phyloP scores from a whole-genome alignment of 2,113 vertebrate species.

The Aspiorhynchus laticeps region DNA sequence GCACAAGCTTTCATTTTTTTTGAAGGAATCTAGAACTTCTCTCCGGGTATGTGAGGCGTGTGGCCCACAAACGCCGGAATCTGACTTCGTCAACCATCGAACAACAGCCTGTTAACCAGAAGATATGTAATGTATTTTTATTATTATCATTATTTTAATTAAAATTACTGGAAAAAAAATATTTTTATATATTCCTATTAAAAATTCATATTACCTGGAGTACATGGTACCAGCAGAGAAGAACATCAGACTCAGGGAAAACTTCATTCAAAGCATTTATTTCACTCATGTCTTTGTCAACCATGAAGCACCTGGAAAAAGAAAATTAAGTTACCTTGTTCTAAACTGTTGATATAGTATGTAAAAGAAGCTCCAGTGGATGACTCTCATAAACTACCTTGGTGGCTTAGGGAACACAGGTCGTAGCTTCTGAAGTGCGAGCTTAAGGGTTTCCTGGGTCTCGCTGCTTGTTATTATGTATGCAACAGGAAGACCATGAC shows the following conservation, averaged over 20 bases:
- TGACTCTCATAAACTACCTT: background rate
- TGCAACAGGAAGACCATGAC: background rate
- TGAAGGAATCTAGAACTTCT: too few species aligned
- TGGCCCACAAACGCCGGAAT: background rate
- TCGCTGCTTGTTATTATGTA: constrained; percentile 7
- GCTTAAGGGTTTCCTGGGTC: background rate
- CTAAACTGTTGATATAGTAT: background rate
- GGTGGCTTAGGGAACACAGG: background rate
- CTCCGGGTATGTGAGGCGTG: too few species aligned
- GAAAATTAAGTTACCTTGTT: background rate
- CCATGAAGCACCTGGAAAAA: too few species aligned
- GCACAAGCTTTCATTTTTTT: too few species aligned
- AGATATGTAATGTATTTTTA: background rate
- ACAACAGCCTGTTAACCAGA: background rate
- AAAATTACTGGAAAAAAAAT: background rate
- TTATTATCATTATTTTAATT: background rate
- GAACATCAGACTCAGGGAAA: background rate
- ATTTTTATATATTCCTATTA: too few species aligned
- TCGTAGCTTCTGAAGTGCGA: background rate
- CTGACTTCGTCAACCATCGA: background rate
- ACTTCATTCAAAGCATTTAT: background rate
- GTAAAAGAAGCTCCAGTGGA: background rate
- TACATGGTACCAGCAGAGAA: background rate
- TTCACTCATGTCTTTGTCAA: background rate
- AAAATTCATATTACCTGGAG: background rate